Evolutionary conservation across 2,113 vertebrate genomes (phyloP).

Genomic region (Phocoena phocoena): DNA sequence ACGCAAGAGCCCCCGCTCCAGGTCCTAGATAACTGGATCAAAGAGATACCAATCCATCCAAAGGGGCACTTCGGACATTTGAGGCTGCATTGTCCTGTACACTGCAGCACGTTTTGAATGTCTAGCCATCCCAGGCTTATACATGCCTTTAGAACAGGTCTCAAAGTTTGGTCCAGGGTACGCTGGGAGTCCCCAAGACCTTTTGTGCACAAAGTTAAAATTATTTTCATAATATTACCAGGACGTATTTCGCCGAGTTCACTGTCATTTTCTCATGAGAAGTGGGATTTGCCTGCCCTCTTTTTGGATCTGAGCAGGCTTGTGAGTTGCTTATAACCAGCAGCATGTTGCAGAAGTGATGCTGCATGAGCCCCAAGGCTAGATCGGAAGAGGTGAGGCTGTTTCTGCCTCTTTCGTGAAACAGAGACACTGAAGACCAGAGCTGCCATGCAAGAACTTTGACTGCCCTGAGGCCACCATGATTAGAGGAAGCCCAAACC

Average conservation of each 20-base stretch:
- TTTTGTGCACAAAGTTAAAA: neutral
- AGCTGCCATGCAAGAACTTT: neutral
- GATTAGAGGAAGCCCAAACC: neutral
- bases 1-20: neutral
- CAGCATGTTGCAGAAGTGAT: neutral
- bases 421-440: neutral
- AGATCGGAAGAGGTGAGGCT: neutral
- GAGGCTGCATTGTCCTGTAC: too few species aligned
- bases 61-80: neutral
- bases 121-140: neutral
- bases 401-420: neutral
- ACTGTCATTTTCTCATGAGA: neutral
- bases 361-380: neutral
- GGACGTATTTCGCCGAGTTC: neutral
- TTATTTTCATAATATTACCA: neutral
- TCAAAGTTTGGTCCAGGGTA: neutral
- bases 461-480: neutral
- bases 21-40: neutral
- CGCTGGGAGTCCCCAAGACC: neutral
- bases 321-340: neutral
- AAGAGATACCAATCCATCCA: neutral
- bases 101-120: neutral
- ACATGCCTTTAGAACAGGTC: neutral
- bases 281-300: neutral
- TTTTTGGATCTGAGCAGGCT: neutral